A percentile compares a stretch with the other conserved stretches of the same genome.
Conservation (phyloP, 2,113 vertebrate genomes). For the Neomonachus schauinslandi region DNA sequence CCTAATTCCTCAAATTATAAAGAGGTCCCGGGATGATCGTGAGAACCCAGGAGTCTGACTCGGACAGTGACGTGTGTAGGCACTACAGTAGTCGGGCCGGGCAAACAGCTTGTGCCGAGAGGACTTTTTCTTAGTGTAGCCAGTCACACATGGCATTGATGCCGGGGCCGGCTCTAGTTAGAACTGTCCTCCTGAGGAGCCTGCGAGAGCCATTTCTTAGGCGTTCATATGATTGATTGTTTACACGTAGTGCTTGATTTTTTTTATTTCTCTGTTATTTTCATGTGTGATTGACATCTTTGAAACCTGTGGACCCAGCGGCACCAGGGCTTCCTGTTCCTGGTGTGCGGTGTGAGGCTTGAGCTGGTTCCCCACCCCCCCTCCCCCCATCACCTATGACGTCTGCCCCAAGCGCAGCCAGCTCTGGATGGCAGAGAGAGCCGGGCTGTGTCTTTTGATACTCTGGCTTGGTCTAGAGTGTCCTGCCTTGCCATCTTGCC, state of each 20-base stretch:
- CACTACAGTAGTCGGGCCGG: neutral
- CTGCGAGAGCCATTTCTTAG: conserved; percentile 15
- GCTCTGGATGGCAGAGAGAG: neutral
- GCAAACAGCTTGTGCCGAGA: conserved; percentile 7
- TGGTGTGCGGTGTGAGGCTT: neutral
- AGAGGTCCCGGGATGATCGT: neutral
- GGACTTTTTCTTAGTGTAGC: neutral
- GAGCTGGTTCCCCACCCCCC: neutral
- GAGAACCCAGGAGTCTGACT: neutral
- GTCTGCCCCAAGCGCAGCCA: neutral
- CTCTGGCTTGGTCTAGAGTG: neutral
- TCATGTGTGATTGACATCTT: conserved; percentile 5
- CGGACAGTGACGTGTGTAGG: neutral
- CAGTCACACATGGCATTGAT: neutral
- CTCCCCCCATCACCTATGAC: neutral
- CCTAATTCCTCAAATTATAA: conserved; percentile 7
- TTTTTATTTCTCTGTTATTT: conserved; percentile 51
- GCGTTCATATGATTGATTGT: conserved; percentile 4
- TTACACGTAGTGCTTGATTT: neutral
- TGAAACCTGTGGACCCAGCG: conserved; percentile 16
- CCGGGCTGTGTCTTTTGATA: neutral
- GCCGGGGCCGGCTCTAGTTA: neutral
- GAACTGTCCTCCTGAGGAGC: neutral
- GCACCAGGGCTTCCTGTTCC: neutral
- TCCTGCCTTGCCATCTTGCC: neutral